A percentile compares a stretch with the other conserved stretches of the same genome.
Evolutionary conservation across 2,888 invertebrate genomes (phyloP).

Genomic region (Drosophila dives): DNA sequence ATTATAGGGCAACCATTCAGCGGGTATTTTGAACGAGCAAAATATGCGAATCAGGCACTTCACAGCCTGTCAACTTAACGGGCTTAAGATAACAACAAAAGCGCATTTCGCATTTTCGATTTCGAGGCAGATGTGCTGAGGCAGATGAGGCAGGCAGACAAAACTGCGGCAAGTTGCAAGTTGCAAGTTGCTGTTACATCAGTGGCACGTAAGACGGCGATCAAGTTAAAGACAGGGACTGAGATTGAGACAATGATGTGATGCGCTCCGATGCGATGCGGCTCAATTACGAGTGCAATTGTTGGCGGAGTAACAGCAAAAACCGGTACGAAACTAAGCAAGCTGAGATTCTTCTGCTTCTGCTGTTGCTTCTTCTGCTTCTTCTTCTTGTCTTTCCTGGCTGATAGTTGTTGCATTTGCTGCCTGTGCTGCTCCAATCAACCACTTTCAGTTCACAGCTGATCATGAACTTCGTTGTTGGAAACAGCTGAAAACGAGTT

Average conservation of each 20-base stretch:
- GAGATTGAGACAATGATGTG: conserved; percentile 60
- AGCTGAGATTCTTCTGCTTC: conserved; percentile 43
- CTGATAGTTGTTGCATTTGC: conserved; percentile 12
- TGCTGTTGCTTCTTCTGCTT: conserved; percentile 6
- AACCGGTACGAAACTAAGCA: conserved; percentile 65
- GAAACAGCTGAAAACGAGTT: conserved; percentile 78
- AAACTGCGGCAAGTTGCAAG: conserved; percentile 32
- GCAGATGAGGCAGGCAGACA: conserved; percentile 38
- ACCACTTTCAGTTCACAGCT: conserved; percentile 81
- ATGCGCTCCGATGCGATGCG: conserved; percentile 38
- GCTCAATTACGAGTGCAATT: conserved; percentile 75
- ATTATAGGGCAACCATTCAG: conserved; percentile 47
- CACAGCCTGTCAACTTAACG: conserved; percentile 51
- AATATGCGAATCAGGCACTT: conserved; percentile 55
- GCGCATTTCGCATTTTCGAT: conserved; percentile 32
- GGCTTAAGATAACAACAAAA: conserved; percentile 62
- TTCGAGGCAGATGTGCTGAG: conserved; percentile 27
- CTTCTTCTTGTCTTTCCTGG: conserved; percentile 8
- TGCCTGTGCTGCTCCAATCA: conserved; percentile 58
- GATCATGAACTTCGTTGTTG: conserved; percentile 73
- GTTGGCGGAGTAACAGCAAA: conserved; percentile 74
- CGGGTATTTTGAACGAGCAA: background rate
- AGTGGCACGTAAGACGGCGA: conserved; percentile 59
- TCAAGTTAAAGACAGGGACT: conserved; percentile 32
- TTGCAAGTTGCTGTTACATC: conserved; percentile 64